Base-by-base conservation (phyloP, 2,113 vertebrate species). In the Carassius gibelio region DNA sequence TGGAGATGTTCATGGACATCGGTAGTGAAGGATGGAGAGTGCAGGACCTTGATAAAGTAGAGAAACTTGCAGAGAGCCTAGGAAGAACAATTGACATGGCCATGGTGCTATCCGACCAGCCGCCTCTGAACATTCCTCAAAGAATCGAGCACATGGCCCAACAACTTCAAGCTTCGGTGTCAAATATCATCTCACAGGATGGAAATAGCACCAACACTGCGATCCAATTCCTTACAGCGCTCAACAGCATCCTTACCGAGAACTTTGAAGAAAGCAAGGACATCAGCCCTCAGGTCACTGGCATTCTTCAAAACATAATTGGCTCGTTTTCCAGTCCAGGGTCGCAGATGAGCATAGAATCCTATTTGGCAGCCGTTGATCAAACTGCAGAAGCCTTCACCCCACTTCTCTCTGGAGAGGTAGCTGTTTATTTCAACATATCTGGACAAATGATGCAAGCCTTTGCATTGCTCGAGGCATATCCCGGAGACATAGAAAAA, bases 371-470 rank as follows among this genome's bases (percentile, higher is more conserved):
- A 30, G 83, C 86, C 23, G 21, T 90, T 5, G 79, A 91, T 71
- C 87, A 89, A 80, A 88, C 87, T 8, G 21, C 50, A 5, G 81
- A 61, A 30, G 59, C 66, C 6, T 76, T 92, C 2, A 14, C 71
- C n/a, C 81, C 87, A 19, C 17, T 89, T 59, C 76, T 89, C 69
- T 64, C 89, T 72, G 23, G 50, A 36, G 81, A 91, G 38, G 78
- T 86, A 78, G 36, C 79, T 8, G 61, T 72, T 38, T 89, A 85
- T 81, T 85, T 91, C 36, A 90, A 91, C 83, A 75, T 85, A 55
- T 88, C 89, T 66, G 52, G 76, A 71, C 83, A 88, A 75, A 88
- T 92, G 72, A 77, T 87, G 45, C 72, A 87, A 87, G 87, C 71
- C 2, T 87, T 91, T 57, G 42, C 75, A 14, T 14, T 75, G 64